Evolutionary conservation across 2,113 vertebrate species (phyloP).

Genomic region (Amazona vittata): DNA sequence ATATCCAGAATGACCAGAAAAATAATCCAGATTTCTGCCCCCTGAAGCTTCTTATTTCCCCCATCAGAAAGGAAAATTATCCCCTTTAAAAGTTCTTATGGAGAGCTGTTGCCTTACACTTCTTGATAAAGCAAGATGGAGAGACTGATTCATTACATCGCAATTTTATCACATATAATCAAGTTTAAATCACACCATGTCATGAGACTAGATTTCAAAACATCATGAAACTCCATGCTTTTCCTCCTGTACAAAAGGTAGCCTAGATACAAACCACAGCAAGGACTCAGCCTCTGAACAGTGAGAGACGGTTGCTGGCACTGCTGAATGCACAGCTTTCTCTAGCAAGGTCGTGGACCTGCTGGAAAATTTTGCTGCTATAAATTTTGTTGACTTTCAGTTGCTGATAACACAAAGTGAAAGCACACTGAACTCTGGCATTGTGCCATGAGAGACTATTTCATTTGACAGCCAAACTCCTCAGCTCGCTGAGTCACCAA

Average conservation of each 20-base stretch:
- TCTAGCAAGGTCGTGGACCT: background rate
- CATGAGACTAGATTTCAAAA: background rate
- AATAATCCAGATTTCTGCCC: background rate
- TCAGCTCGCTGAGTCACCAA: conserved; percentile 27
- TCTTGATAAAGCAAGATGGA: background rate
- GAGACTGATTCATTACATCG: background rate
- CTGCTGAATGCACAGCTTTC: background rate
- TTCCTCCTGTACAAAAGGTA: background rate
- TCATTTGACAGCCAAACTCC: background rate
- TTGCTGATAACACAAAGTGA: conserved; percentile 7
- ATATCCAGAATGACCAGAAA: background rate
- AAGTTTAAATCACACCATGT: background rate
- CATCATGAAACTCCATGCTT: background rate
- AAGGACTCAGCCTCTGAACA: background rate
- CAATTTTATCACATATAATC: background rate
- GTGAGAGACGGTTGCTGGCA: background rate
- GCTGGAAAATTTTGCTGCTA: background rate
- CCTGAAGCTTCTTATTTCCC: background rate
- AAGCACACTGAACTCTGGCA: background rate
- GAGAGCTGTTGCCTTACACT: background rate
- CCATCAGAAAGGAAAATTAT: background rate
- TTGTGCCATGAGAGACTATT: background rate
- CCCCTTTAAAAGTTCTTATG: background rate
- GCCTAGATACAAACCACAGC: background rate
- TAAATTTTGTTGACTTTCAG: conserved; percentile 32